Percentiles rank a stretch among this genome's conserved stretches.
Conservation (phyloP, 1,140 invertebrate species). For the Drosophila paulistorum region DNA sequence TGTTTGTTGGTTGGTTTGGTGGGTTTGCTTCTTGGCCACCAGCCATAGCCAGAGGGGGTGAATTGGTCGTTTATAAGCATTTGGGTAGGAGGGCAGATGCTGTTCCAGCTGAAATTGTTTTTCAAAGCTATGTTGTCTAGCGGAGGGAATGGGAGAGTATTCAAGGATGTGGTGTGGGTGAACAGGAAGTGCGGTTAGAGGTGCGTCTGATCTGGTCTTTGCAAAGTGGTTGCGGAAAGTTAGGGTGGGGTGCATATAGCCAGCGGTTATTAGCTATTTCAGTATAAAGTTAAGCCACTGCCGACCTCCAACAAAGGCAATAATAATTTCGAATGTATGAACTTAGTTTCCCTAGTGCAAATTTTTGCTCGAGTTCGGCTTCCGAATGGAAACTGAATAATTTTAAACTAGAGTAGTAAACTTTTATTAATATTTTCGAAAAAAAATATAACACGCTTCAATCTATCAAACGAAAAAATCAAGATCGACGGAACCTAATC, state of each 20-base stretch:
- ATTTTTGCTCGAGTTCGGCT: background rate
- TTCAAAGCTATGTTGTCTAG: conserved; percentile 14
- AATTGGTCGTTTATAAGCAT: conserved; percentile 57
- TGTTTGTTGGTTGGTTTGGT: conserved; percentile 28
- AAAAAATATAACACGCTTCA: too few relatives aligned
- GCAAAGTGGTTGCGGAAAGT: background rate
- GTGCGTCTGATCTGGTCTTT: conserved; percentile 17
- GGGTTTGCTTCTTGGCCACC: conserved; percentile 1
- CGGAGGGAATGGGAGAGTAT: background rate
- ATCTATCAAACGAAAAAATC: too few relatives aligned
- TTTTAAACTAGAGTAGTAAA: too few relatives aligned
- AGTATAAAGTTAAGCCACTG: conserved; percentile 4
- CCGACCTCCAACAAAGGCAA: conserved; percentile 39
- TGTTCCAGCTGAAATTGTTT: conserved; percentile 58
- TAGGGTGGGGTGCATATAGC: conserved; percentile 36
- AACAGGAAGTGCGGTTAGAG: conserved; percentile 14
- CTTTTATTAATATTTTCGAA: too few relatives aligned
- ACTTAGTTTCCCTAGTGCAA: background rate
- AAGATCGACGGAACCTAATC: too few relatives aligned
- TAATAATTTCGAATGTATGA: conserved; percentile 24
- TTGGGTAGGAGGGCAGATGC: conserved; percentile 24
- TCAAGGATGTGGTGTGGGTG: background rate
- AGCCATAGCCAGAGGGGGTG: conserved; percentile 29
- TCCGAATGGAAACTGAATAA: too few relatives aligned
- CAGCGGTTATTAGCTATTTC: conserved; percentile 59